These are phyloP conservation scores for Erethizon dorsatum DNA, from an alignment of 2,797 vertebrate species.

Conservation along the genomic window DNA sequence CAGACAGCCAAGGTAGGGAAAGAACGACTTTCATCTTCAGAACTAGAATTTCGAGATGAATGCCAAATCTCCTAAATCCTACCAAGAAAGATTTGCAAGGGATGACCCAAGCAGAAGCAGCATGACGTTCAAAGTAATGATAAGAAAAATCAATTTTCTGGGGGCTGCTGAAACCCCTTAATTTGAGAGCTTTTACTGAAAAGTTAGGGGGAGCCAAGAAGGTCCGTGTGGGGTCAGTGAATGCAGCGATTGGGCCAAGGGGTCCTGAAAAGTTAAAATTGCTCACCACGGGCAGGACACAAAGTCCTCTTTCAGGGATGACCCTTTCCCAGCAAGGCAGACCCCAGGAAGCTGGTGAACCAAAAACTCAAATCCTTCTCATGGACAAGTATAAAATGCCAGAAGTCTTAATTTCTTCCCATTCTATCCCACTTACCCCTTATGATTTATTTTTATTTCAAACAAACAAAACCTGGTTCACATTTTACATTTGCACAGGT, in stretches of 20 bases:
- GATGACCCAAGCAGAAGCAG: not conserved
- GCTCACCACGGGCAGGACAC: not conserved
- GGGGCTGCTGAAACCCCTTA: not conserved
- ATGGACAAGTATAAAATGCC: not conserved
- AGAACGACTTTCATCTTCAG: conserved; percentile 72
- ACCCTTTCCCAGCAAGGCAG: not conserved
- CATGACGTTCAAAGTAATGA: not conserved
- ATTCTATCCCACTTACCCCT: not conserved
- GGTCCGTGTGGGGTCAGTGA: not conserved
- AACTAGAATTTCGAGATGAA: conserved; percentile 30
- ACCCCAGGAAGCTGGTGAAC: not conserved
- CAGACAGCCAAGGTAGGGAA: conserved; percentile 68
- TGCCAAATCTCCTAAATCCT: conserved; percentile 64
- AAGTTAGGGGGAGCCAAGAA: not conserved
- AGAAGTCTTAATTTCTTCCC: not conserved
- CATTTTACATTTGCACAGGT: not conserved
- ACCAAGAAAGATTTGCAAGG: conserved; percentile 18
- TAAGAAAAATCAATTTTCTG: not conserved
- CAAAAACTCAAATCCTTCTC: not conserved
- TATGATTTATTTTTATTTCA: not conserved
- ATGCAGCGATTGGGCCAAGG: too few species aligned
- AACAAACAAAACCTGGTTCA: not conserved
- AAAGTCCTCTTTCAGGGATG: not conserved
- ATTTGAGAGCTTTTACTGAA: conserved; percentile 4
- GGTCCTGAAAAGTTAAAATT: not conserved